Base-by-base conservation (phyloP, 2,113 vertebrate species). In the Coptodon bakossiorum region DNA sequence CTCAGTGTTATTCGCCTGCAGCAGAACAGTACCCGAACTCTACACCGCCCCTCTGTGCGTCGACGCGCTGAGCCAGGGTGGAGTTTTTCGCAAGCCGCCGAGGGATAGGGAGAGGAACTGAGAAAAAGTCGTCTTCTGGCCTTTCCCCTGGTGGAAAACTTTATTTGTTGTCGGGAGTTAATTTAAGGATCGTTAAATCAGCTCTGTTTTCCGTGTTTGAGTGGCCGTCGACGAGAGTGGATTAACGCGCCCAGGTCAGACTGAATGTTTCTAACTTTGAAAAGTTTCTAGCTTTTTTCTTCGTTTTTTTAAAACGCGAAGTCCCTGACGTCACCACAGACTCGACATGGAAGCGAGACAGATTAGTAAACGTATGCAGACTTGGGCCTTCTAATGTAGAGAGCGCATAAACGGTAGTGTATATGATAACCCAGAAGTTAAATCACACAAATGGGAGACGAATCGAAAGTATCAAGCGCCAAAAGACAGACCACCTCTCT, bases 41-140 rank as follows among this genome's bases (percentile, higher is more conserved):
- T 83, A 82, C 91, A 79, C 89, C 90, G 89, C 92, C 91, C 88
- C 85, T 9, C 79, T n/a, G 83, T 6, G 3, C 61, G 66, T 66
- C 85, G 57, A 76, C 87, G 66, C 84, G n/a, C 54, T 24, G 59
- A 34, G 31, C 61, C 89, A 71, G 94, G 94, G 94, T 91, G 94
- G 94, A 92, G 94, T 93, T 88, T 54, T 81, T 73, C 83, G 68
- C 54, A 9, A 63, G 31, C 19, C 73, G 27, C 80, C 5, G 40
- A 22, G 76, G 92, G 94, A 93, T 52, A 93, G 90, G 90, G 93
- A 93, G 94, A 88, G 89, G 93, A 91, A 88, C 80, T 22, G 5
- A 91, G 53, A 76, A 87, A 86, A 92, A 92, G 90, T 87, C 85
- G 57, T 82, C 48, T 43, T 89, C 80, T 91, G 91, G 81, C 76